phyloP scores from a whole-genome alignment of 1,140 invertebrate genomes.

The Drosophila tsacasi region DNA sequence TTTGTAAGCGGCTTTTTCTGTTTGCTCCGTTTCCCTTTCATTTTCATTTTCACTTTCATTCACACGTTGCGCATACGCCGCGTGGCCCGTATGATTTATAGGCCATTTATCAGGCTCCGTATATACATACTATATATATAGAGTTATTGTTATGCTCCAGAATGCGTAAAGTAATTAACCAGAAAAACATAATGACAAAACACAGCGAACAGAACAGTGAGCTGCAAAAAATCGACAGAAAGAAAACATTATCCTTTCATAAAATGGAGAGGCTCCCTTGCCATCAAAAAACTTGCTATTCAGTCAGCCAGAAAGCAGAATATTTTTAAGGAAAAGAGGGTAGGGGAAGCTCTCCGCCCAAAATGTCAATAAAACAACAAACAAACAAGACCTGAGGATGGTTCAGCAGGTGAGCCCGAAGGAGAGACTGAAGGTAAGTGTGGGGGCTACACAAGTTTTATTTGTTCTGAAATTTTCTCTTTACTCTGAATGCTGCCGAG shows the following conservation, averaged over 20 bases:
- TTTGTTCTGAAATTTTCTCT: constrained; percentile 7
- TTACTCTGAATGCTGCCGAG: neutral
- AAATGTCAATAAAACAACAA: no score
- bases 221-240: constrained; percentile 8
- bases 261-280: constrained; percentile 5
- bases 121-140: no score
- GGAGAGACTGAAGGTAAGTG: no score
- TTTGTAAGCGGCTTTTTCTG: no score
- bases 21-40: constrained; percentile 7
- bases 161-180: constrained; percentile 40
- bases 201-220: constrained; percentile 1
- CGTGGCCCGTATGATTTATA: constrained; percentile 35
- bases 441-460: constrained; percentile 1
- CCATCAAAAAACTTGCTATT: neutral
- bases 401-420: no score
- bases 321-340: constrained; percentile 8
- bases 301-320: constrained; percentile 32
- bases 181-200: constrained; percentile 32
- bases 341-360: no score
- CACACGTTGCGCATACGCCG: constrained; percentile 37
- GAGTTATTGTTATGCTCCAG: constrained; percentile 25
- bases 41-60: constrained; percentile 10
- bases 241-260: constrained; percentile 13
- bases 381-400: neutral
- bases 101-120: constrained; percentile 29